Conservation (phyloP, 2,113 vertebrate species). For the Pagrus major region DNA sequence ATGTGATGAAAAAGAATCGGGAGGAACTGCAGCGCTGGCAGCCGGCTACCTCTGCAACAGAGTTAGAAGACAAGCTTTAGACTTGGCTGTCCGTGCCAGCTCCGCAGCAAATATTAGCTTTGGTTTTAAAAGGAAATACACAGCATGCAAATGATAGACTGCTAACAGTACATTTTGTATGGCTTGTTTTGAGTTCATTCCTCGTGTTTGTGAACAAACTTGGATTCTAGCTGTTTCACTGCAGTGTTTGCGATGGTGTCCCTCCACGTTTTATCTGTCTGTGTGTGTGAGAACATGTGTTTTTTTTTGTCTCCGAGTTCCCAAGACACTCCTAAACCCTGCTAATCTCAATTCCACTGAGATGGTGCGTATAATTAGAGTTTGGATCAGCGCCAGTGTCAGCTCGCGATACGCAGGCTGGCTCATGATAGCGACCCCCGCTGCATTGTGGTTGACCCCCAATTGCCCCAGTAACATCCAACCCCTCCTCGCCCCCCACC, state of each 20-base stretch:
- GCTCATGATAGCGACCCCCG: constrained; percentile 1
- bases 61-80: not conserved
- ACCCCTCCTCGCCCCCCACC: not conserved
- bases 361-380: constrained; percentile 56
- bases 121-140: constrained; percentile 29
- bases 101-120: constrained; percentile 35
- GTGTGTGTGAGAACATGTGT: not conserved
- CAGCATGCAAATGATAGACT: constrained; percentile 11
- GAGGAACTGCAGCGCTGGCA: constrained; percentile 15
- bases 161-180: constrained; percentile 8
- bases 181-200: not conserved
- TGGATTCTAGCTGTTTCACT: not conserved
- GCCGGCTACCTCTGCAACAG: constrained; percentile 11
- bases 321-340: constrained; percentile 51
- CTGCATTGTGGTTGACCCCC: constrained; percentile 50
- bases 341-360: constrained; percentile 60
- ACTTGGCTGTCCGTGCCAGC: not conserved
- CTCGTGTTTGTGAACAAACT: not conserved
- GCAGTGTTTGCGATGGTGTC: not conserved
- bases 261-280: constrained; percentile 8
- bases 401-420: constrained; percentile 14
- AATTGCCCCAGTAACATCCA: constrained; percentile 7
- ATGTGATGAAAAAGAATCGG: constrained; percentile 27
- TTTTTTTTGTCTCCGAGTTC: constrained; percentile 42
- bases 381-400: constrained; percentile 35